A percentile compares a stretch with the other conserved stretches of the same genome.
phyloP scores from a whole-genome alignment of 2,113 vertebrate genomes.

The Lepus timidus region DNA sequence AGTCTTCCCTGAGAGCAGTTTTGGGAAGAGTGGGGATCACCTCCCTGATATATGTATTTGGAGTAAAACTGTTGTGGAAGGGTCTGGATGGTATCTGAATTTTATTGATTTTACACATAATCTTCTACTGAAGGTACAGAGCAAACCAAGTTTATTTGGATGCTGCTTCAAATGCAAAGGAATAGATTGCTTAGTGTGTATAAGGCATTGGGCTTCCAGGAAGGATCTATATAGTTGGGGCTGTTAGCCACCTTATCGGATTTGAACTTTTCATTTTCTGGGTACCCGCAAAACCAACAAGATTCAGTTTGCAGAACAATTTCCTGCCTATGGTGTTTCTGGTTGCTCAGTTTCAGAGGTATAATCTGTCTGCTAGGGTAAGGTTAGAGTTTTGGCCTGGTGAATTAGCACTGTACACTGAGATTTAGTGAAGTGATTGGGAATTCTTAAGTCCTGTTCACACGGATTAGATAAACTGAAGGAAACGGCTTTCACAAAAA shows the following conservation, averaged over 20 bases:
- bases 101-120: neutral
- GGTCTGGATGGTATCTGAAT: neutral
- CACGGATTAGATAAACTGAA: neutral
- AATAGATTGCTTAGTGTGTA: neutral
- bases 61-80: neutral
- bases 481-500: neutral
- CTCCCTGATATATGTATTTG: conserved; percentile 12
- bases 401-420: neutral
- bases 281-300: neutral
- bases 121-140: neutral
- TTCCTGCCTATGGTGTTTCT: conserved; percentile 25
- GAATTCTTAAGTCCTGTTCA: neutral
- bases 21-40: neutral
- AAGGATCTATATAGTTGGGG: neutral
- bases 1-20: neutral
- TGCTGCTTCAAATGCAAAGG: neutral
- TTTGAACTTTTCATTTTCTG: conserved; percentile 25
- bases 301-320: conserved; percentile 42
- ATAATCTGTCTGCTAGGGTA: neutral
- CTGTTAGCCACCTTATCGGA: neutral
- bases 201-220: neutral
- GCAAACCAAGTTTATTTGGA: conserved; percentile 7
- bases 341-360: conserved; percentile 43
- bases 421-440: neutral
- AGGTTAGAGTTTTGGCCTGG: neutral